These are phyloP conservation scores for Melinopterus prodromus DNA, from an alignment of 2,888 invertebrate species.

Conservation along the genomic window DNA sequence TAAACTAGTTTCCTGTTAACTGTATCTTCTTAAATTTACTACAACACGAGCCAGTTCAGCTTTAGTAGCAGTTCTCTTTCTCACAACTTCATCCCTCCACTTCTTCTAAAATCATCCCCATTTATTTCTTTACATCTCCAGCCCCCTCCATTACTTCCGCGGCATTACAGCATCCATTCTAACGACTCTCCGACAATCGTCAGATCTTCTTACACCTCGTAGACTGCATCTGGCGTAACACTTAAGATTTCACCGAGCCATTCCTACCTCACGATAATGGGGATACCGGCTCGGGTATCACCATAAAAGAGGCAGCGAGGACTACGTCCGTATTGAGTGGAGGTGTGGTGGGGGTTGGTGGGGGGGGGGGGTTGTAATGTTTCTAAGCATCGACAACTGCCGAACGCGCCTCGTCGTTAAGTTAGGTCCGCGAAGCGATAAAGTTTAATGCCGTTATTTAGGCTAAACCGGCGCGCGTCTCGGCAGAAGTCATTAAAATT, in stretches of 20 bases:
- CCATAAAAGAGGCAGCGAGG: neutral
- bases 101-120: too few species aligned
- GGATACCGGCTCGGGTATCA: neutral
- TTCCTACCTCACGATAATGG: neutral
- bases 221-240: neutral
- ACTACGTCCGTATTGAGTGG: neutral
- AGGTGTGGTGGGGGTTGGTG: neutral
- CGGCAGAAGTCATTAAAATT: neutral
- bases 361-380: neutral
- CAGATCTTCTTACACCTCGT: neutral
- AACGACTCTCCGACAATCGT: neutral
- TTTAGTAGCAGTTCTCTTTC: too few species aligned
- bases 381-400: neutral
- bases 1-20: too few species aligned
- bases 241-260: neutral
- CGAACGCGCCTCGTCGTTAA: slow-evolving; percentile 17
- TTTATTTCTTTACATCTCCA: too few species aligned
- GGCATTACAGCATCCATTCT: neutral
- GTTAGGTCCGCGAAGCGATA: slow-evolving; percentile 20
- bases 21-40: too few species aligned
- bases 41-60: too few species aligned
- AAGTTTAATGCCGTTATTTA: slow-evolving; percentile 19
- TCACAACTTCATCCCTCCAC: too few species aligned
- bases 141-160: too few species aligned
- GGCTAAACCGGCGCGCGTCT: neutral